Evolutionary conservation across 2,888 invertebrate species (phyloP).

Genomic region (Pachycephus smyrnensis): DNA sequence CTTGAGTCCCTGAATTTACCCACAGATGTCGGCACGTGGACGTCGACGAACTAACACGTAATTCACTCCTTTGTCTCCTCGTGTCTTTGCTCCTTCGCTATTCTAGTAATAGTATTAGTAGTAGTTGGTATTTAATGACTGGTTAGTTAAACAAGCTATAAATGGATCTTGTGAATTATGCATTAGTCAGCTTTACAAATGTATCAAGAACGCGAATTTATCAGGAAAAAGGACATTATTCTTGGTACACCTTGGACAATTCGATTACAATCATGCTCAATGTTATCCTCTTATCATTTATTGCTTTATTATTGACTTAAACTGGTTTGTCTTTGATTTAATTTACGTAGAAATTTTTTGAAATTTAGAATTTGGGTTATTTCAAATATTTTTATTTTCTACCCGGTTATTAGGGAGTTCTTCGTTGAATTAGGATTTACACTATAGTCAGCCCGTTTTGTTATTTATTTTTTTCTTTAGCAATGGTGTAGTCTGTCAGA

Average conservation of each 20-base stretch:
- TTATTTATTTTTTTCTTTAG: not conserved
- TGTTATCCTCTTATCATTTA: not conserved
- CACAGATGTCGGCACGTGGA: constrained; percentile 62
- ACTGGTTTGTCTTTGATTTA: not conserved
- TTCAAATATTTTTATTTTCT: not conserved
- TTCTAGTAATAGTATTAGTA: not conserved
- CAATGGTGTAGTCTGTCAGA: not conserved
- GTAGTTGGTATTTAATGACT: constrained; percentile 13
- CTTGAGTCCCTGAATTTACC: constrained; percentile 53
- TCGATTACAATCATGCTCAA: not conserved
- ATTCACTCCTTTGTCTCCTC: constrained; percentile 17
- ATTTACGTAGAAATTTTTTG: constrained; percentile 17
- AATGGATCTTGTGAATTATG: constrained; percentile 53
- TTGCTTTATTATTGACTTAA: not conserved
- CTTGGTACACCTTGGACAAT: not conserved
- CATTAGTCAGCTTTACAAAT: constrained; percentile 43
- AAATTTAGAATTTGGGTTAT: not conserved
- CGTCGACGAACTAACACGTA: not conserved
- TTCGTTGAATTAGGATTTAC: not conserved
- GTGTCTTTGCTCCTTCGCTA: constrained; percentile 15
- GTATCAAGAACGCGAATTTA: not conserved
- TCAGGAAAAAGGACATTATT: not conserved
- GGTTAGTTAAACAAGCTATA: not conserved
- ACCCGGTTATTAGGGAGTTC: not conserved
- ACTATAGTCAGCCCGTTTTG: not conserved